These are phyloP conservation scores for Muschampia plurimacula DNA, from an alignment of 2,888 invertebrate genomes.

Conservation along the genomic window DNA sequence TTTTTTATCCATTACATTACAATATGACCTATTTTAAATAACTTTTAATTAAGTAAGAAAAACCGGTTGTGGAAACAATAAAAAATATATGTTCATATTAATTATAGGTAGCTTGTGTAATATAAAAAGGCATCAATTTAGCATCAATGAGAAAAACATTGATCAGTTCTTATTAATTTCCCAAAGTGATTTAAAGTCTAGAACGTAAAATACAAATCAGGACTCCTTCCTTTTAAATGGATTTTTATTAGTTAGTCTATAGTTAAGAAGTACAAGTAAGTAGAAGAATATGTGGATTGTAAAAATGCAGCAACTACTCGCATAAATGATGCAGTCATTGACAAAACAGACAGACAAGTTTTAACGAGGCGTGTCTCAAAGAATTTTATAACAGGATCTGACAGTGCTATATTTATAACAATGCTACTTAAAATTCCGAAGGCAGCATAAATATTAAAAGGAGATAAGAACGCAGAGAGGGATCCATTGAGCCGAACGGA, in stretches of 20 bases:
- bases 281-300: background rate
- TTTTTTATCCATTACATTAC: too few species aligned
- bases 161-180: too few species aligned
- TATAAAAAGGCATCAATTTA: too few species aligned
- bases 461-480: slow-evolving; percentile 47
- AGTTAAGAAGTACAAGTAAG: background rate
- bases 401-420: slow-evolving; percentile 35
- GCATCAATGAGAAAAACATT: too few species aligned
- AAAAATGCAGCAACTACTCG: background rate
- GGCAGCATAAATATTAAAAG: slow-evolving; percentile 42
- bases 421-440: slow-evolving; percentile 42
- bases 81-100: too few species aligned
- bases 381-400: slow-evolving; percentile 38
- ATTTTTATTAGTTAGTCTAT: background rate
- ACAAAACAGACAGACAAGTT: slow-evolving; percentile 16
- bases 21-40: too few species aligned
- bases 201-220: background rate
- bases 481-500: slow-evolving; percentile 60
- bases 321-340: slow-evolving; percentile 11
- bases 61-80: too few species aligned
- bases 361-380: slow-evolving; percentile 15
- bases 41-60: too few species aligned
- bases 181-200: too few species aligned
- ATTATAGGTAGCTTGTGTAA: too few species aligned
- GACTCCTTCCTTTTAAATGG: background rate